These are phyloP conservation scores for Endomychus coccineus DNA, from an alignment of 2,888 invertebrate genomes.

Conservation along the genomic window DNA sequence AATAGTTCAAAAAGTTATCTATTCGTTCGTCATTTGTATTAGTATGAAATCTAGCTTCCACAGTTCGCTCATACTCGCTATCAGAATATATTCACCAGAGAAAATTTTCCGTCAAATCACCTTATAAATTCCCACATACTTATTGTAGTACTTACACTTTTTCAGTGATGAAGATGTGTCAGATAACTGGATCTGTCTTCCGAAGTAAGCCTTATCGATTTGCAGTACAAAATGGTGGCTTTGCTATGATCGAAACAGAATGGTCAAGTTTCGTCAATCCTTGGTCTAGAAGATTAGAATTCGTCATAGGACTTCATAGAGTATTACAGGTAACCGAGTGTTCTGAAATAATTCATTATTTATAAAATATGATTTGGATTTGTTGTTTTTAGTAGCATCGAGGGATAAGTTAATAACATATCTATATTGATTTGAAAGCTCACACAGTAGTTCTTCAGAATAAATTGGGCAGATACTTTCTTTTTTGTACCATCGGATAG, in stretches of 20 bases:
- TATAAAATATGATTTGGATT: constrained; percentile 3
- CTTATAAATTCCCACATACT: too few species aligned
- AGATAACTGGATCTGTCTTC: constrained; percentile 56
- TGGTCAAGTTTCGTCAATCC: constrained; percentile 93
- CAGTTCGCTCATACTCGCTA: too few species aligned
- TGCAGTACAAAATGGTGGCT: constrained; percentile 75
- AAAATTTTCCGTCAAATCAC: too few species aligned
- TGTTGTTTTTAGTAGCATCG: constrained; percentile 1
- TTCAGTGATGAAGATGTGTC: constrained; percentile 61
- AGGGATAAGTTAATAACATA: constrained; percentile 1
- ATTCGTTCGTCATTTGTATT: too few species aligned
- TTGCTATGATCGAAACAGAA: constrained; percentile 78
- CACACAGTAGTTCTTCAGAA: too few species aligned
- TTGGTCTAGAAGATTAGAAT: constrained; percentile 85
- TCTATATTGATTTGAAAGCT: too few species aligned
- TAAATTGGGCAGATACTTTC: too few species aligned
- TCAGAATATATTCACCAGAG: too few species aligned
- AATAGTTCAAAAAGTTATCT: too few species aligned
- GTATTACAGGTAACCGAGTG: constrained; percentile 68
- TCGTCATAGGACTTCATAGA: constrained; percentile 77
- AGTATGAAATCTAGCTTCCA: too few species aligned
- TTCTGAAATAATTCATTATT: too few species aligned
- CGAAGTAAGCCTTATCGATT: constrained; percentile 73
- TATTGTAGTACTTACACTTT: constrained; percentile 11
- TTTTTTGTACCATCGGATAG: too few species aligned